Conservation (phyloP, 2,797 vertebrate genomes). For the Acipenser ruthenus region DNA sequence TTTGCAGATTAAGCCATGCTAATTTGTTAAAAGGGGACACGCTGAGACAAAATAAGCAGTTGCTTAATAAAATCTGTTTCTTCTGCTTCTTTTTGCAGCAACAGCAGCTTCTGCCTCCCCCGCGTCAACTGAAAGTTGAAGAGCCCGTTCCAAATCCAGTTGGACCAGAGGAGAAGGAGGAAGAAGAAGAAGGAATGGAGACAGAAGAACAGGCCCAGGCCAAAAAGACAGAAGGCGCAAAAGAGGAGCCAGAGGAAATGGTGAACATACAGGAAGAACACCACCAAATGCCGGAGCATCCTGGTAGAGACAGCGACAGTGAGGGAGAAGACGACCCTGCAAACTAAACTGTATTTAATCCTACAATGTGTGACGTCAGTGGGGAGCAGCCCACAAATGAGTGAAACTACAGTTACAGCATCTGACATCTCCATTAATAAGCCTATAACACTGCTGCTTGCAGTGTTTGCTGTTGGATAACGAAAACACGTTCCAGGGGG, state of each 20-base stretch:
- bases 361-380: not conserved
- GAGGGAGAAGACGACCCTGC: conserved; percentile 53
- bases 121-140: conserved; percentile 23
- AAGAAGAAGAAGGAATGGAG: conserved; percentile 16
- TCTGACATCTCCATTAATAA: too few relatives aligned
- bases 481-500: too few relatives aligned
- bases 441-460: too few relatives aligned
- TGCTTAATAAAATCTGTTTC: not conserved
- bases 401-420: not conserved
- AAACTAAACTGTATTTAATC: not conserved
- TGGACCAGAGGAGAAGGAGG: conserved; percentile 18
- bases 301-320: conserved; percentile 82
- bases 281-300: conserved; percentile 80
- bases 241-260: conserved; percentile 40
- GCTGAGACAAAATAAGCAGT: too few relatives aligned
- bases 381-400: not conserved
- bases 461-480: too few relatives aligned
- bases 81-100: conserved; percentile 31
- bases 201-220: not conserved
- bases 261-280: conserved; percentile 37
- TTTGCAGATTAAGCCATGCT: too few relatives aligned
- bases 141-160: conserved; percentile 14
- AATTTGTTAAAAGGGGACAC: too few relatives aligned
- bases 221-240: not conserved
- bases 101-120: conserved; percentile 50